Percentiles rank a stretch among this genome's conserved stretches.
phyloP scores from a whole-genome alignment of 2,113 vertebrate genomes.

The Balaeniceps rex region DNA sequence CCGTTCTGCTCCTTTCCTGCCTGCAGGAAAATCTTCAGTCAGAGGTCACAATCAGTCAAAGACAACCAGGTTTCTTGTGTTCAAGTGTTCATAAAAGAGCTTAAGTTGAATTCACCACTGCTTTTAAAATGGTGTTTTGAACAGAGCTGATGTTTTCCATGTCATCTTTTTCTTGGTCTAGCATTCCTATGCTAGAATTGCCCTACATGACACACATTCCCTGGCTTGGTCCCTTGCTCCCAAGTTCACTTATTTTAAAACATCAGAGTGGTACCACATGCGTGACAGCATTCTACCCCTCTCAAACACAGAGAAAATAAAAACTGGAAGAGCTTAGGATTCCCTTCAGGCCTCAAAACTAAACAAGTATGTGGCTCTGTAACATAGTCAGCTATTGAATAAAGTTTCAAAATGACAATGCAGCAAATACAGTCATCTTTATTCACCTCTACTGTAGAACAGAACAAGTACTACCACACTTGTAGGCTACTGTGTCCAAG shows the following conservation, averaged over 20 bases:
- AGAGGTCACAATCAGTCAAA: background rate
- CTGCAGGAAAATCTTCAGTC: conserved; percentile 22
- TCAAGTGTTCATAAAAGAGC: background rate
- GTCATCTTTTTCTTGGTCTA: background rate
- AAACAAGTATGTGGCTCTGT: background rate
- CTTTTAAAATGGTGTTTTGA: background rate
- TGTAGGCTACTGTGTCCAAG: background rate
- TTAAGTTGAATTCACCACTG: background rate
- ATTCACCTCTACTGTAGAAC: background rate
- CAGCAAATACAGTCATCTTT: background rate
- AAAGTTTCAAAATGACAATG: background rate
- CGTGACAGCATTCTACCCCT: background rate
- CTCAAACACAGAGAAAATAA: background rate
- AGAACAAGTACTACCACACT: background rate
- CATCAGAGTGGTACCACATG: background rate
- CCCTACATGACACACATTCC: background rate
- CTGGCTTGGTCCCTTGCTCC: background rate
- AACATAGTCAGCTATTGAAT: background rate
- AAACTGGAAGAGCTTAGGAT: background rate
- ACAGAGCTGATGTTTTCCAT: background rate
- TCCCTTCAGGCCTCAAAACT: background rate
- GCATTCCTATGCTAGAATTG: background rate
- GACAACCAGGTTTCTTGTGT: background rate
- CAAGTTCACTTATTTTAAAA: background rate
- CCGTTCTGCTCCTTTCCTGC: background rate